A percentile compares a stretch with the other conserved stretches of the same genome.
phyloP scores from a whole-genome alignment of 2,797 vertebrate species.

The Lutjanus campechanus region DNA sequence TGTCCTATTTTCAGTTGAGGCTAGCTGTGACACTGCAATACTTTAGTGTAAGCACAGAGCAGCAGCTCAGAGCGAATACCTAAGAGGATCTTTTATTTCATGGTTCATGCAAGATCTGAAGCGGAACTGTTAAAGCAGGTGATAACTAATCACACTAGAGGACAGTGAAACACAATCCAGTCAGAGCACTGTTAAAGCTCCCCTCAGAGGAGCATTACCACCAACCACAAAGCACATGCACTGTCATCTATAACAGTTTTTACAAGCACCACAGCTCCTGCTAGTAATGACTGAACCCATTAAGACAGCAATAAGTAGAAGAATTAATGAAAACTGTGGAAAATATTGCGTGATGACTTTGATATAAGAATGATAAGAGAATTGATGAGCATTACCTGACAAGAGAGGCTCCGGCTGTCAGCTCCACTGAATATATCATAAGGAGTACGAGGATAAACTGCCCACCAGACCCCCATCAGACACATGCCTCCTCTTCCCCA shows the following conservation, averaged over 20 bases:
- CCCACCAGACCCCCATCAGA: constrained; percentile 69
- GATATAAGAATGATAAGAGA: background rate
- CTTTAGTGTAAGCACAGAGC: constrained; percentile 19
- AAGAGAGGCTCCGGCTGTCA: constrained; percentile 50
- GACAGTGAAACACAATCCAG: constrained; percentile 68
- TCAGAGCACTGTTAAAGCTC: constrained; percentile 25
- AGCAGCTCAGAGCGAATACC: constrained; percentile 19
- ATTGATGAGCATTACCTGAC: constrained; percentile 68
- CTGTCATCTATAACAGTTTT: constrained; percentile 20
- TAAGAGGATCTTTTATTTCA: constrained; percentile 42
- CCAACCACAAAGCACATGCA: constrained; percentile 35
- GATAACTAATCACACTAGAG: constrained; percentile 61
- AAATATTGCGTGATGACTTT: background rate
- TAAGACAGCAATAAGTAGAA: background rate
- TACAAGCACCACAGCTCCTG: constrained; percentile 3
- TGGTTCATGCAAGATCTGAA: constrained; percentile 38
- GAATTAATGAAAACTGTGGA: background rate
- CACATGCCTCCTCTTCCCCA: constrained; percentile 71
- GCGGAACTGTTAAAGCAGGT: constrained; percentile 45
- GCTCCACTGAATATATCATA: constrained; percentile 48
- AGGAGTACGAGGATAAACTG: constrained; percentile 54
- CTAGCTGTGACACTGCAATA: constrained; percentile 1
- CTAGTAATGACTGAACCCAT: background rate
- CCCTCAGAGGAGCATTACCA: constrained; percentile 27
- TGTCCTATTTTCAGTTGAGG: background rate